These are phyloP conservation scores for Microplitis deprimator DNA, from an alignment of 2,888 invertebrate species.

Conservation along the genomic window DNA sequence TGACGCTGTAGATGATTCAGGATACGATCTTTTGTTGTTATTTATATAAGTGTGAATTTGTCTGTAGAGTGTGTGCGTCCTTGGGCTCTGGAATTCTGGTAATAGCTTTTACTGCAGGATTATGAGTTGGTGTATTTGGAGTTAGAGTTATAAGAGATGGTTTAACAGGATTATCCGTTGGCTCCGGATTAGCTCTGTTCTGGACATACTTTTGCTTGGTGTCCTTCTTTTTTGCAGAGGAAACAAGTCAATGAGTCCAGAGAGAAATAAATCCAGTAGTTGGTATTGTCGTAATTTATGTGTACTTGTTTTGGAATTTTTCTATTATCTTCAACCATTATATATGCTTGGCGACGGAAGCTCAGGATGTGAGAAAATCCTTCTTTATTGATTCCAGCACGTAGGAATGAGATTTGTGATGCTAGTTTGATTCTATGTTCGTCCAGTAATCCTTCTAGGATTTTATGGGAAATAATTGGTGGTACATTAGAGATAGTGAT, in stretches of 20 bases:
- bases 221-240: slow-evolving; percentile 1
- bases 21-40: too few species aligned
- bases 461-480: slow-evolving; percentile 43
- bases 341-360: not conserved
- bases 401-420: too few species aligned
- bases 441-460: slow-evolving; percentile 38
- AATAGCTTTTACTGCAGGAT: too few species aligned
- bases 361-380: slow-evolving; percentile 1
- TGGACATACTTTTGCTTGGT: not conserved
- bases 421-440: not conserved
- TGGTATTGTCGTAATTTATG: not conserved
- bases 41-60: too few species aligned
- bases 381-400: too few species aligned
- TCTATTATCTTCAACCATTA: not conserved
- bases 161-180: too few species aligned
- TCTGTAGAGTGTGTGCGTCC: too few species aligned
- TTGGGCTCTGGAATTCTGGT: too few species aligned
- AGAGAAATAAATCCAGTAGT: slow-evolving; percentile 7
- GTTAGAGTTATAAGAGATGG: too few species aligned
- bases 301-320: not conserved
- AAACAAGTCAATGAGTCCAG: not conserved
- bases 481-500: slow-evolving; percentile 47
- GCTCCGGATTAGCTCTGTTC: not conserved
- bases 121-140: too few species aligned
- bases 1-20: too few species aligned